These are phyloP conservation scores for Cinclus cinclus DNA, from an alignment of 2,113 vertebrate genomes.

Conservation along the genomic window DNA sequence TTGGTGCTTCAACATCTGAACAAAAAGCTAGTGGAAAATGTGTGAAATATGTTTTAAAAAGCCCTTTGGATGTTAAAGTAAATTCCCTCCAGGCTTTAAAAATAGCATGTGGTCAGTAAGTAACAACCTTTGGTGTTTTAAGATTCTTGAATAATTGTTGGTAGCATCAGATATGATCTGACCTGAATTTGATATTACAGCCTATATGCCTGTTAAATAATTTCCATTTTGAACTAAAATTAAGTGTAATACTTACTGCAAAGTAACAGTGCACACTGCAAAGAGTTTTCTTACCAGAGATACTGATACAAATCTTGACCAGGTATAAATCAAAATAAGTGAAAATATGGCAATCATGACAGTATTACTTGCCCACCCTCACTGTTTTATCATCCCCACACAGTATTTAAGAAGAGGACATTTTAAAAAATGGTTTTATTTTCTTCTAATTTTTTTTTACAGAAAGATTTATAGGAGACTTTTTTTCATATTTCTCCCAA, in stretches of 20 bases:
- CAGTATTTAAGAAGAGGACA: neutral
- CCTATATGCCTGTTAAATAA: neutral
- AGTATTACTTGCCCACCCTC: neutral
- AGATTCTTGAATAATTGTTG: neutral
- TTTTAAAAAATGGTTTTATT: neutral
- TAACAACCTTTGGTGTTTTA: neutral
- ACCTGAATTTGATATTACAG: neutral
- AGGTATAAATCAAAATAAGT: neutral
- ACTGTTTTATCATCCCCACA: neutral
- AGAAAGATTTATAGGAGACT: neutral
- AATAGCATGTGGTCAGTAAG: neutral
- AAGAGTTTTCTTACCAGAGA: neutral
- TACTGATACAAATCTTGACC: neutral
- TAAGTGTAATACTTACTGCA: neutral
- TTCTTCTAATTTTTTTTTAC: neutral
- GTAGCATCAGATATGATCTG: neutral
- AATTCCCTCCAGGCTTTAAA: conserved; percentile 15
- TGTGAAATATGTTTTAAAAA: conserved; percentile 6
- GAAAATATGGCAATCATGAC: neutral
- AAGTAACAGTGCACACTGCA: neutral
- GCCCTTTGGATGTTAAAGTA: neutral
- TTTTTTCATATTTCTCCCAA: neutral
- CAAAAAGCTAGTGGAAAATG: neutral
- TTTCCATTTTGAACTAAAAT: neutral
- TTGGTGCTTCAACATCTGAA: neutral